These are phyloP conservation scores for Lysandra bellargus DNA, from an alignment of 2,888 invertebrate species.

Conservation along the genomic window DNA sequence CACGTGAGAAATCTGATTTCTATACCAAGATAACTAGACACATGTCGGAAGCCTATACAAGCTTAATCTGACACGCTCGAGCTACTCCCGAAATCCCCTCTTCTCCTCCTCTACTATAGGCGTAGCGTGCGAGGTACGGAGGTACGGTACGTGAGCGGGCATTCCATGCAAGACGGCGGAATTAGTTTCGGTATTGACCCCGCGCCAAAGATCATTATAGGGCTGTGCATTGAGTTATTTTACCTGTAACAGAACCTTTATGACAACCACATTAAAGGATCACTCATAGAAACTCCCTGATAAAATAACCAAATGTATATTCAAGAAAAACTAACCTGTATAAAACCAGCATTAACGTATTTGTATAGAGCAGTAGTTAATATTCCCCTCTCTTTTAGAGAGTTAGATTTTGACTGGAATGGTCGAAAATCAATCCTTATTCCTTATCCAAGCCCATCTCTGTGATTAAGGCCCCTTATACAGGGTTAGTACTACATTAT, in stretches of 20 bases:
- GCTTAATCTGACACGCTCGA: no score
- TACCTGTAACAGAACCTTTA: background rate
- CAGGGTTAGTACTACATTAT: background rate
- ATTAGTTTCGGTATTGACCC: no score
- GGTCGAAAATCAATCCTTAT: no score
- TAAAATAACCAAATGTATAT: background rate
- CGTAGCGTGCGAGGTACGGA: no score
- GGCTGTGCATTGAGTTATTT: background rate
- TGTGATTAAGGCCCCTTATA: background rate
- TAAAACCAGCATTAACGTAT: background rate
- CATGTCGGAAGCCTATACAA: no score
- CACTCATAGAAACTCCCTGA: background rate
- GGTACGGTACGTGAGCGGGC: no score
- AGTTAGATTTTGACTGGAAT: no score
- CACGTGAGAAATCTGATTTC: no score
- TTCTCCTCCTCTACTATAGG: no score
- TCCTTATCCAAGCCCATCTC: background rate
- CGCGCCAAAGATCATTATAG: background rate
- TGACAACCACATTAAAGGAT: background rate
- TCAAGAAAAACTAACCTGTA: conserved; percentile 16
- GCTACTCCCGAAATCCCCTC: no score
- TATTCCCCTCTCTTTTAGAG: background rate
- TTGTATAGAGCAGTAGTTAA: background rate
- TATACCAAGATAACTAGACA: no score
- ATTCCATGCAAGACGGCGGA: no score